Evolutionary conservation across 1,140 invertebrate species (phyloP), one percentile per base, ranked within the genome.

Genomic region (Heterodera schachtii): DNA sequence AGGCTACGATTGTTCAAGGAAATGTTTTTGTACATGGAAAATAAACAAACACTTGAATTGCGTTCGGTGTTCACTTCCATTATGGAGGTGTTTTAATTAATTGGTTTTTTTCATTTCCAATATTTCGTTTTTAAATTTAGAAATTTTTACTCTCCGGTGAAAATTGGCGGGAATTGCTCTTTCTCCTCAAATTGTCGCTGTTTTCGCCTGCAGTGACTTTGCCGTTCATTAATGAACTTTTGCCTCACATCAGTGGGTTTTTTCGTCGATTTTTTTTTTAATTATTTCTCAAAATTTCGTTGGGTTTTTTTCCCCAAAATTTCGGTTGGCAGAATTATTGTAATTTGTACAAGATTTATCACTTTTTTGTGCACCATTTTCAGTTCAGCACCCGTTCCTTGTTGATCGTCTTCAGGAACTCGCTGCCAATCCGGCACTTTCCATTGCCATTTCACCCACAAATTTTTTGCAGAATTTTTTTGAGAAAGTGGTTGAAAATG

Each of bases 161-260:
- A 3, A 78, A 78, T 46, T 43, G 66, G 52, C 64, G 47, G 3
- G 77, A 78, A 69, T 78, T 78, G 49, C 49, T 78, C 47, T 78
- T 78, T n/a, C 52, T 78, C 11, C 19, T 78, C n/a, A 78, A 78
- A 78, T 78, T 78, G 41, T 52, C 77, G 13, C 70, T 78, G 31
- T 47, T 66, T 21, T 69, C 52, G 44, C 77, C 77, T 6, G 60
- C 52, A 69, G 44, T 78, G 31, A n/a, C 46, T 41, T 52, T 21
- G 13, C 77, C 77, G 13, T 78, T 46, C 70, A 49, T 47, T n/a
- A 47, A 78, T 31, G 77, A 78, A 49, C 66, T 78, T 16, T 41
- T 78, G 13, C 77, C 47, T 19, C 44, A 13, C 41, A 66, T 78
- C 11, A 70, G 77, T 78, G 8, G 43, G 43, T 46, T 52, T 76